Evolutionary conservation across 2,888 invertebrate species (phyloP).

Genomic region (Suillia variegata): DNA sequence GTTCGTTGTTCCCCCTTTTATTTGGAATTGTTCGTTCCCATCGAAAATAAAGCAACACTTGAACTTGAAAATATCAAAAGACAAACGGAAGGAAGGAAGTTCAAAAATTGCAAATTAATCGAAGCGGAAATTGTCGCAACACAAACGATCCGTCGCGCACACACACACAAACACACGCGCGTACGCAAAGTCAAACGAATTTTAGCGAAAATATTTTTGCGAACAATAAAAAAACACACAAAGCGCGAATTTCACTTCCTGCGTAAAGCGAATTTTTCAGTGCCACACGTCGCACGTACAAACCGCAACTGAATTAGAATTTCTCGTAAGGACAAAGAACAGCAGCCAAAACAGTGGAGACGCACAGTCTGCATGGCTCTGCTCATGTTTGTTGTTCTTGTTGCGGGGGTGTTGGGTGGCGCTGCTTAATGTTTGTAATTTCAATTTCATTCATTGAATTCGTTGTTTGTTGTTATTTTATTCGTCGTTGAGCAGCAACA

Average conservation of each 20-base stretch:
- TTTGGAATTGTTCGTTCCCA: slow-evolving; percentile 6
- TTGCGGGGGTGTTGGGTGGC: no score
- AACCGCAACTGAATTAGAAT: slow-evolving; percentile 55
- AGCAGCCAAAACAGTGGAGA: slow-evolving; percentile 24
- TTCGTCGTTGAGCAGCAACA: slow-evolving; percentile 32
- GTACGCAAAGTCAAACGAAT: background rate
- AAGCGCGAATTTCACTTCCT: slow-evolving; percentile 14
- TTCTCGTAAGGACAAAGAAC: slow-evolving; percentile 14
- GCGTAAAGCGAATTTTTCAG: slow-evolving; percentile 46
- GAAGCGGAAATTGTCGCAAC: slow-evolving; percentile 39
- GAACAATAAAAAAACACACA: slow-evolving; percentile 23
- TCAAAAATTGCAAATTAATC: slow-evolving; percentile 36
- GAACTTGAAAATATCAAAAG: slow-evolving; percentile 35
- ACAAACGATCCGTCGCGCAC: slow-evolving; percentile 22
- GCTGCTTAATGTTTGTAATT: background rate
- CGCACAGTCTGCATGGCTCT: slow-evolving; percentile 35
- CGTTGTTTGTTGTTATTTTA: slow-evolving; percentile 37
- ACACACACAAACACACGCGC: slow-evolving; percentile 10
- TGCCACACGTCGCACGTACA: slow-evolving; percentile 48
- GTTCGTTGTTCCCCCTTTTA: no score
- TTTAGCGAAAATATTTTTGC: background rate
- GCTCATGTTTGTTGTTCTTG: no score
- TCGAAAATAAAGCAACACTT: slow-evolving; percentile 24
- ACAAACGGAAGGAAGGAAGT: slow-evolving; percentile 24
- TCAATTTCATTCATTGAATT: slow-evolving; percentile 6